These are phyloP conservation scores for Gortyna flavago DNA, from an alignment of 2,888 invertebrate genomes.

Conservation along the genomic window DNA sequence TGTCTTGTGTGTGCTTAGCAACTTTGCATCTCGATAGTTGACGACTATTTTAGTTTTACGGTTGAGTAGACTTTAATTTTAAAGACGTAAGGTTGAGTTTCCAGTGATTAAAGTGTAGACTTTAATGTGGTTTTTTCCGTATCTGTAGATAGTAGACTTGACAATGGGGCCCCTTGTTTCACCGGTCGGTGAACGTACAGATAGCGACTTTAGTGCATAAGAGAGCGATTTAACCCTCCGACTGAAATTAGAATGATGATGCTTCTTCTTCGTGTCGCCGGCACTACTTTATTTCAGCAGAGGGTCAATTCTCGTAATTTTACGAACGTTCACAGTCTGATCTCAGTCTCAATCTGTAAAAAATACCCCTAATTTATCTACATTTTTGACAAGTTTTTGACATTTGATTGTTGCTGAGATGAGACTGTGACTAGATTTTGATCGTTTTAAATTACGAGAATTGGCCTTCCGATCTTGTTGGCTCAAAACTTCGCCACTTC, in stretches of 20 bases:
- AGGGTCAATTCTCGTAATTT: too few species aligned
- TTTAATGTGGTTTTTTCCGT: slow-evolving; percentile 73
- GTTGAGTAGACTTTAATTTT: slow-evolving; percentile 9
- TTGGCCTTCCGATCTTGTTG: too few species aligned
- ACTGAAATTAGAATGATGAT: neutral
- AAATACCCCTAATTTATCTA: too few species aligned
- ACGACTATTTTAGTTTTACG: slow-evolving; percentile 64
- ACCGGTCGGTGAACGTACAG: slow-evolving; percentile 82
- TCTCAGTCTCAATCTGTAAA: too few species aligned
- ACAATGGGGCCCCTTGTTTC: slow-evolving; percentile 88
- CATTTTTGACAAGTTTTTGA: too few species aligned
- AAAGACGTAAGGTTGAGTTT: slow-evolving; percentile 65
- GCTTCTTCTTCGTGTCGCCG: neutral
- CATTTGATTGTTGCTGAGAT: too few species aligned
- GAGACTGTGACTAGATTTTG: too few species aligned
- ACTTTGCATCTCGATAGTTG: slow-evolving; percentile 68
- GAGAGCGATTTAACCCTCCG: slow-evolving; percentile 53
- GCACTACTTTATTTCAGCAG: too few species aligned
- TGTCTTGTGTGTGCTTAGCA: slow-evolving; percentile 24
- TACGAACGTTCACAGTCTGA: too few species aligned
- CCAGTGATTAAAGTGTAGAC: slow-evolving; percentile 20
- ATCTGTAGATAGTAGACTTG: slow-evolving; percentile 85
- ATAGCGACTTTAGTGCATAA: slow-evolving; percentile 57
- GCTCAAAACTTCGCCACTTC: too few species aligned
- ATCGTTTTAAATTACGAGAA: too few species aligned